Evolutionary conservation across 2,888 invertebrate species (phyloP).

Genomic region (Tachina fera): DNA sequence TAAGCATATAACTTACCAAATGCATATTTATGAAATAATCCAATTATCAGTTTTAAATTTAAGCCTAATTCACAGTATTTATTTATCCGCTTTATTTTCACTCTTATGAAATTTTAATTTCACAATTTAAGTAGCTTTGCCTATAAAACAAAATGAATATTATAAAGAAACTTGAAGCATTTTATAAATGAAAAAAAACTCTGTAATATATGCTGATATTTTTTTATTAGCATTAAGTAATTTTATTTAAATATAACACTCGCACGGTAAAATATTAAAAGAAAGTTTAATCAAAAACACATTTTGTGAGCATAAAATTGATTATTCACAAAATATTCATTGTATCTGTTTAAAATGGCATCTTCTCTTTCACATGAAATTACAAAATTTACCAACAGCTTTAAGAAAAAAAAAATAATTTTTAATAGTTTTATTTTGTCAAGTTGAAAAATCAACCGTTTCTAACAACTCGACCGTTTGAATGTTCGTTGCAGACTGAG

Average conservation of each 20-base stretch:
- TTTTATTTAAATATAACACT: slow-evolving; percentile 3
- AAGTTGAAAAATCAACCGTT: slow-evolving; percentile 64
- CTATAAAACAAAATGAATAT: slow-evolving; percentile 40
- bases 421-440: slow-evolving; percentile 7
- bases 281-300: slow-evolving; percentile 17
- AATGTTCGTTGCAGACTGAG: slow-evolving; percentile 80
- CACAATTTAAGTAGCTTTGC: slow-evolving; percentile 29
- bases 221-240: slow-evolving; percentile 20
- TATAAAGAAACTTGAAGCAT: background rate
- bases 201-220: background rate
- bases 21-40: slow-evolving; percentile 62
- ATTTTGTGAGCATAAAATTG: slow-evolving; percentile 23
- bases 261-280: slow-evolving; percentile 9
- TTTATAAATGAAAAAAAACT: slow-evolving; percentile 1
- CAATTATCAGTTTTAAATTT: slow-evolving; percentile 36
- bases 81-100: slow-evolving; percentile 19
- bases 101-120: slow-evolving; percentile 23
- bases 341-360: background rate
- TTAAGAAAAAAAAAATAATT: slow-evolving; percentile 38
- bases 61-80: slow-evolving; percentile 21
- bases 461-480: slow-evolving; percentile 78
- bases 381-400: slow-evolving; percentile 49
- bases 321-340: slow-evolving; percentile 58
- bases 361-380: background rate
- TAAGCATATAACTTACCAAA: slow-evolving; percentile 58